Evolutionary conservation across 2,113 vertebrate species (phyloP).

Genomic region (Potamarius usumacintae): DNA sequence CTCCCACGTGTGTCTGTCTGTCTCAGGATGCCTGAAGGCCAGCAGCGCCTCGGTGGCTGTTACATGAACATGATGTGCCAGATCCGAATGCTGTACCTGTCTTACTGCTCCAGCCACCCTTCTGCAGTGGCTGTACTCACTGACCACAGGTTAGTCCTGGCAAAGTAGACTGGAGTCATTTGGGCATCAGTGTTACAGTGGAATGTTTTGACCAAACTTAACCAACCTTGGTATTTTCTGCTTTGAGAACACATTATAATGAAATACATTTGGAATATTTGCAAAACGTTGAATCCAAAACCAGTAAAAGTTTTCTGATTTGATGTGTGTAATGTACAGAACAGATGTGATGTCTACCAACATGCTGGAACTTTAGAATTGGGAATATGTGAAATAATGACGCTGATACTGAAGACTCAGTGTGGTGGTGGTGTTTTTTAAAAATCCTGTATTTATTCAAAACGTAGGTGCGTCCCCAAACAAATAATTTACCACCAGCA

Average conservation of each 20-base stretch:
- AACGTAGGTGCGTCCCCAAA: background rate
- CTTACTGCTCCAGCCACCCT: constrained; percentile 93
- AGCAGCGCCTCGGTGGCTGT: constrained; percentile 88
- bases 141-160: constrained; percentile 83
- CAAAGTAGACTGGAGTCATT: background rate
- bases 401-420: background rate
- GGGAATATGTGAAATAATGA: background rate
- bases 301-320: background rate
- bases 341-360: background rate
- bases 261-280: background rate
- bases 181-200: background rate
- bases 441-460: background rate
- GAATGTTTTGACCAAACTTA: background rate
- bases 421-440: too few species aligned
- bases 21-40: constrained; percentile 83
- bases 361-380: background rate
- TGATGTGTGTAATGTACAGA: background rate
- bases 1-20: constrained; percentile 19
- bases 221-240: background rate
- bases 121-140: constrained; percentile 91
- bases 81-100: constrained; percentile 87
- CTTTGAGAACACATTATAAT: background rate
- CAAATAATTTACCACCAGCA: background rate
- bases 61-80: constrained; percentile 88
- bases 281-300: background rate